phyloP scores from a whole-genome alignment of 1,140 invertebrate genomes.

The Stegodyphus dumicola region DNA sequence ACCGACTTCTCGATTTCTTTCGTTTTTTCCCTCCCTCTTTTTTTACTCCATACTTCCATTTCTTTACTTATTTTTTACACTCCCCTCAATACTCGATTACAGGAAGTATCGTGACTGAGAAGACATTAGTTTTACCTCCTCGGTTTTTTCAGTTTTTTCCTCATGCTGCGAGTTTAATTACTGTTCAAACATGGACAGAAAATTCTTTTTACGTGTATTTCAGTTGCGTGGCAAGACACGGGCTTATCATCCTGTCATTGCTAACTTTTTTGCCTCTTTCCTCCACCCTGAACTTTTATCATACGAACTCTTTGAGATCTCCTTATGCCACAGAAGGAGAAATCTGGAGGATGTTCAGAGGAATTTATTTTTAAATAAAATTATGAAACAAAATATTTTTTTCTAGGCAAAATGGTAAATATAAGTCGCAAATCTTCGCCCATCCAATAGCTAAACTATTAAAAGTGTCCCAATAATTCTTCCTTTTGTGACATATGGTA shows the following conservation, averaged over 20 bases:
- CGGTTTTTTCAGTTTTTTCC: background rate
- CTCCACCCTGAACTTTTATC: background rate
- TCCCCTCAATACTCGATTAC: background rate
- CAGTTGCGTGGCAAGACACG: background rate
- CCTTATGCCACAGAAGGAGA: no score
- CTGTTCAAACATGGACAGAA: background rate
- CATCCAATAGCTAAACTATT: no score
- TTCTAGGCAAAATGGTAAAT: no score
- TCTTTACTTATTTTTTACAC: background rate
- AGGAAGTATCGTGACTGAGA: background rate
- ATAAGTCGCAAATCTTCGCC: no score
- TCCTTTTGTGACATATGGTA: no score
- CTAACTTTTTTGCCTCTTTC: background rate
- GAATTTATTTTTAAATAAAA: no score
- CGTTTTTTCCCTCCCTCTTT: background rate
- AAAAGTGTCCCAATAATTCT: no score
- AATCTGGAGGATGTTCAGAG: no score
- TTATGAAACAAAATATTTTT: no score
- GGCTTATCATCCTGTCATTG: background rate
- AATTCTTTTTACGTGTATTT: background rate
- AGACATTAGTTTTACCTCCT: background rate
- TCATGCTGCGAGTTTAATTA: background rate
- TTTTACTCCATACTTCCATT: background rate
- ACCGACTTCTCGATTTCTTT: background rate
- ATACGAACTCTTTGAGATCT: no score